phyloP scores from a whole-genome alignment of 1,140 invertebrate species.

The Phthorimaea operculella region DNA sequence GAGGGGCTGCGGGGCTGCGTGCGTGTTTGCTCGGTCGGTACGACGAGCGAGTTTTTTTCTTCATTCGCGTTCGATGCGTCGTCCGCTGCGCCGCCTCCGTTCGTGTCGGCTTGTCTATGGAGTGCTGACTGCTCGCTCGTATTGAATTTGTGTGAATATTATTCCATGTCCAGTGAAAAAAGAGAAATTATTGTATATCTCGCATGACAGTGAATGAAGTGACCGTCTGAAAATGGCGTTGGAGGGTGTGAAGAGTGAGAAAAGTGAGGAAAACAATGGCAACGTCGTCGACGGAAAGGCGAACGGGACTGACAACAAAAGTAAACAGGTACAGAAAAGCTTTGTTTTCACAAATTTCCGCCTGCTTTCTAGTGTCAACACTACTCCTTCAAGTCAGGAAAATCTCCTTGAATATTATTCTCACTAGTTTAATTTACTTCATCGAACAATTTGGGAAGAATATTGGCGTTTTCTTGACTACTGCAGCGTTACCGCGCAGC shows the following conservation, averaged over 20 bases:
- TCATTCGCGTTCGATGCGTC: conserved; percentile 62
- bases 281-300: conserved; percentile 56
- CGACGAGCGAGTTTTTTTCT: conserved; percentile 13
- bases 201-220: conserved; percentile 63
- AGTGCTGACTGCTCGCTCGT: conserved; percentile 40
- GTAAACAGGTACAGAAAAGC: conserved; percentile 58
- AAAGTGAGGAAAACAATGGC: conserved; percentile 63
- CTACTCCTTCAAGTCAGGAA: background rate
- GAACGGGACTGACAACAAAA: conserved; percentile 63
- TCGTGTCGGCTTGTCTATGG: conserved; percentile 45
- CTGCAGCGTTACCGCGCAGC: conserved; percentile 1
- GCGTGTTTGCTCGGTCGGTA: no score
- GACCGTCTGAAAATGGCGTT: conserved; percentile 59
- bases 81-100: conserved; percentile 33
- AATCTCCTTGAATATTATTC: background rate
- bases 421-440: background rate
- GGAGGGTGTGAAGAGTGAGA: conserved; percentile 66
- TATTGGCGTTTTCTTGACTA: conserved; percentile 2
- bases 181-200: conserved; percentile 38
- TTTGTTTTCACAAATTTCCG: conserved; percentile 20
- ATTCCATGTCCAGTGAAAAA: conserved; percentile 49
- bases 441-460: background rate
- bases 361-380: background rate
- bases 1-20: no score
- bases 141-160: conserved; percentile 48